Conservation (phyloP, 1,140 invertebrate genomes). For the Ceratosolen solmsi region DNA sequence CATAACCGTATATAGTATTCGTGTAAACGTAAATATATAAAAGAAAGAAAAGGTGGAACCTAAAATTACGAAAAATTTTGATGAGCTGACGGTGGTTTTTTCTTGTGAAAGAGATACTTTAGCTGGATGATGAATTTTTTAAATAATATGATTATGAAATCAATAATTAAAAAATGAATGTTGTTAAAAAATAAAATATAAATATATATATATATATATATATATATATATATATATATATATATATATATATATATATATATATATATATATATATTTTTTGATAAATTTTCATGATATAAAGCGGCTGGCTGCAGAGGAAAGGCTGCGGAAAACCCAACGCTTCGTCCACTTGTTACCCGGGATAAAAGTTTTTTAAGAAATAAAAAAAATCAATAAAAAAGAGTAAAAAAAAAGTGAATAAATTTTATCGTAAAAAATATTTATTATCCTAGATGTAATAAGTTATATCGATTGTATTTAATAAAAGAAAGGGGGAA, state of each 20-base stretch:
- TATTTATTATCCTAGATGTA: constrained; percentile 44
- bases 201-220: constrained; percentile 54
- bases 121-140: constrained; percentile 35
- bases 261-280: constrained; percentile 41
- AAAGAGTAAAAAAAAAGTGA: constrained; percentile 39
- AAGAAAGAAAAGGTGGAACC: background rate
- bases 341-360: constrained; percentile 37
- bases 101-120: constrained; percentile 5
- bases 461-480: constrained; percentile 49
- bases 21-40: constrained; percentile 56
- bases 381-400: constrained; percentile 23
- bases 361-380: constrained; percentile 19
- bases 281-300: constrained; percentile 47
- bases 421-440: constrained; percentile 48
- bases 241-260: constrained; percentile 55
- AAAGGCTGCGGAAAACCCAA: constrained; percentile 49
- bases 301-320: constrained; percentile 53
- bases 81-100: constrained; percentile 6
- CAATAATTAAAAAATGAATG: constrained; percentile 55
- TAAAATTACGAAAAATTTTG: constrained; percentile 28
- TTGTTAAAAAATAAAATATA: constrained; percentile 53
- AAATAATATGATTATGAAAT: constrained; percentile 35
- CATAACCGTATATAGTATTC: constrained; percentile 58
- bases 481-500: constrained; percentile 27
- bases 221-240: too few species aligned